Base-by-base conservation (phyloP, 2,113 vertebrate genomes). In the Pterocles gutturalis region DNA sequence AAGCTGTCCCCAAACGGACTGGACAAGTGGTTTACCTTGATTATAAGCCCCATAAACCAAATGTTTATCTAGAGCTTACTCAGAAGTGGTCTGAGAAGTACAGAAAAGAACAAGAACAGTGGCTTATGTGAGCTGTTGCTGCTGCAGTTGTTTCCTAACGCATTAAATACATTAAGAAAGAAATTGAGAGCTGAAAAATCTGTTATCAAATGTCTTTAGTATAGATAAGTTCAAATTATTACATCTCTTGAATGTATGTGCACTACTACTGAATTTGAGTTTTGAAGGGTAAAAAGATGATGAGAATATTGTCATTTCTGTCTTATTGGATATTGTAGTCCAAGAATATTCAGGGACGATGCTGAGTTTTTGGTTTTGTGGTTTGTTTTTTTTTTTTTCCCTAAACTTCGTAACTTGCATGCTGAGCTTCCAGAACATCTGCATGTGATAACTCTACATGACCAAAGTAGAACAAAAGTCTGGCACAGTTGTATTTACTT, bases 21-120 rank as follows among this genome's bases (percentile, higher is more conserved):
- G 96, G 97, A 72, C 98, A 97, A 57, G 95, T 97, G 2, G 97
- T 98, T 34, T 99, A 99, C 90, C 98, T 99, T 78, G 99, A 99
- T 97, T 99, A 99, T 95, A 97, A 99, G 73, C 99, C 99, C 29
- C 98, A 99, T 91, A 99, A 99, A 86, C 99, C 99, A 55, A 96
- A 98, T 84, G 96, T 98, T 97, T 99, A 99, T 96, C 96, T 99
- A 69, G 99, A 99, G 91, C 98, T 99, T 71, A 99, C 99, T 70
- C 98, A 97, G 64, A 99, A 99, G 95, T 99, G 99, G 99, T 99
- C 99, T 54, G 98, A 98, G 83, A 99, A 98, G 90, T 99, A 99
- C 87, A 97, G 96, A 25, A 98, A 98, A 18, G 99, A 99, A 79
- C 98, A 98, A 76, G 98, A 98, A 33, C 98, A 98, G 89, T 98